A percentile compares a stretch with the other conserved stretches of the same genome.
These are phyloP conservation scores for Paramuricea clavata DNA, from an alignment of 92 coral and sea anemone species.

Conservation along the genomic window DNA sequence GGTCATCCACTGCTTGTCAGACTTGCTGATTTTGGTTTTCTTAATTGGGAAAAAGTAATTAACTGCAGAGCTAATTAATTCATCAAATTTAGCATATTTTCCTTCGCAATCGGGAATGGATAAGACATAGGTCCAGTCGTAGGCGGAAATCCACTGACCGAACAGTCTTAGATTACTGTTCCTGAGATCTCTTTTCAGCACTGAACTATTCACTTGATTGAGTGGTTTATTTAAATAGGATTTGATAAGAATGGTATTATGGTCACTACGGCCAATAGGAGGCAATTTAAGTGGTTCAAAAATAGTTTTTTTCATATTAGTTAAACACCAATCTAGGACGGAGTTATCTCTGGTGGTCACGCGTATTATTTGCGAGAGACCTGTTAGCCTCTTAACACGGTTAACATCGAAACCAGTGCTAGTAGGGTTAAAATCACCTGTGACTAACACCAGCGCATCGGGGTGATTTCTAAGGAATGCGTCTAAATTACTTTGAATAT, in stretches of 20 bases:
- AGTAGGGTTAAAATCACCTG: not conserved
- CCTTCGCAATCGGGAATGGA: not conserved
- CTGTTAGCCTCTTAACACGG: not conserved
- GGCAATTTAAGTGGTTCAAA: slow-evolving; percentile 60
- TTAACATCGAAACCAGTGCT: slow-evolving; percentile 9
- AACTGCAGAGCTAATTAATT: slow-evolving; percentile 32
- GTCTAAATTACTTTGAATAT: no score
- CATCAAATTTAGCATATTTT: not conserved
- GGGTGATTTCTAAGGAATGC: no score
- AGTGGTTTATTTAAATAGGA: not conserved
- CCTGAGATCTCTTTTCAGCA: not conserved
- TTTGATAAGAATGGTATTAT: not conserved
- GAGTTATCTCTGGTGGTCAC: not conserved
- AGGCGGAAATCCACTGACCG: slow-evolving; percentile 3
- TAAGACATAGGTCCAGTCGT: not conserved
- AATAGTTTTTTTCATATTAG: slow-evolving; percentile 43
- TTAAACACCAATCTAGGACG: not conserved
- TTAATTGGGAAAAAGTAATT: not conserved
- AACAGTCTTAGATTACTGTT: not conserved
- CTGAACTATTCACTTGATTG: not conserved
- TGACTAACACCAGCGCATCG: no score
- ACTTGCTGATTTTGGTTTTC: no score
- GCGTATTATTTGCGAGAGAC: not conserved
- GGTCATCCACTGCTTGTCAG: no score
- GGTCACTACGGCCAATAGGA: slow-evolving; percentile 56